Evolutionary conservation across 2,888 invertebrate species (phyloP), one percentile per base, ranked within the genome.

Genomic region (Tenthredo notha): DNA sequence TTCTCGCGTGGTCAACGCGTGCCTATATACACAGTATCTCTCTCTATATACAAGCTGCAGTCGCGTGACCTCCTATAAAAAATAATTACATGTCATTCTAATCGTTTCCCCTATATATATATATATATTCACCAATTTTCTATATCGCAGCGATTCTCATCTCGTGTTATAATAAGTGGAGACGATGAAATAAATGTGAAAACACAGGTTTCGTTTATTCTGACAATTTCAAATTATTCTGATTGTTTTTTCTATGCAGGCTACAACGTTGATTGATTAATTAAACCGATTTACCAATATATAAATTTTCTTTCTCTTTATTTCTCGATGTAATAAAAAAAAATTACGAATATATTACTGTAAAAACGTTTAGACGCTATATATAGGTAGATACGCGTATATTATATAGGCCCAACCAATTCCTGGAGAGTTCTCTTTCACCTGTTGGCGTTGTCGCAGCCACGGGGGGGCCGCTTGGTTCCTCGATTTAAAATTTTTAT

Each of bases 231-330:
- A 47, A 15, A 47, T 47, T n/a, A n/a, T n/a, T n/a, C n/a, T n/a
- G n/a, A n/a, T n/a, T n/a, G n/a, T n/a, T n/a, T n/a, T n/a, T n/a
- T n/a, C 43, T 43, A 1, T 43, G 9, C 37, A 37, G 7, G 43
- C n/a, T n/a, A n/a, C 43, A 10, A 43, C 43, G 43, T 47, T 47
- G 47, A 47, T 47, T 47, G 47, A 47, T 47, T 47, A 12, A 47
- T 47, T 47, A 47, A 47, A 2, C 47, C 47, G 47, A 47, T 47
- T 40, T 74, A n/a, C n/a, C n/a, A n/a, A n/a, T n/a, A 7, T 74
- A 77, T 25, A 86, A 80, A 85, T 87, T 84, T 84, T 65, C 86
- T 87, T 84, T 84, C 58, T 67, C 43, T 74, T 65, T 82, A 74
- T 70, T 75, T 70, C 85, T 77, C 75, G 86, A 86, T 86, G 84